Percentiles rank a stretch among this genome's conserved stretches.
Conservation (phyloP, 2,888 invertebrate species). For the Xestia c-nigrum region DNA sequence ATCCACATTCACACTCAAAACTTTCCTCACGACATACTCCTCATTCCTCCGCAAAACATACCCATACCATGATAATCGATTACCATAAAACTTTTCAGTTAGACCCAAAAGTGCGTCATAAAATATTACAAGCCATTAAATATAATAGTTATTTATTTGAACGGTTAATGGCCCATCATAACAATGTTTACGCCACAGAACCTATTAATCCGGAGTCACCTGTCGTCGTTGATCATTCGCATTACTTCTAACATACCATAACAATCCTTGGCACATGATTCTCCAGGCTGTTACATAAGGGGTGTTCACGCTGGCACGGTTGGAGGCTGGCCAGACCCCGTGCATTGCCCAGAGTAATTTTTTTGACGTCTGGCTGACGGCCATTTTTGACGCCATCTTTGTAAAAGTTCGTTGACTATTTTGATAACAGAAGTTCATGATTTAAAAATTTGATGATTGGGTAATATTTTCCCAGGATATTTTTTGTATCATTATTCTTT, state of each 20-base stretch:
- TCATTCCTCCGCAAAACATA: background rate
- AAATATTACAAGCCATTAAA: slow-evolving; percentile 30
- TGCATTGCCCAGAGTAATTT: slow-evolving; percentile 77
- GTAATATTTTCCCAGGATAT: background rate
- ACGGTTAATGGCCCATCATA: slow-evolving; percentile 48
- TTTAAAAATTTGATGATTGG: background rate
- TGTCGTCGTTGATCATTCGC: slow-evolving; percentile 70
- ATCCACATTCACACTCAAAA: background rate
- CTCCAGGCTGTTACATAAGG: slow-evolving; percentile 70
- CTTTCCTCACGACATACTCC: background rate
- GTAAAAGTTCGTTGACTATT: slow-evolving; percentile 77
- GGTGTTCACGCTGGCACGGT: slow-evolving; percentile 76
- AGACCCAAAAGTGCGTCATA: background rate
- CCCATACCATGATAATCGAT: background rate
- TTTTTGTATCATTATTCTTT: background rate
- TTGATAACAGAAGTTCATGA: slow-evolving; percentile 21
- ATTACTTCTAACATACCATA: slow-evolving; percentile 60
- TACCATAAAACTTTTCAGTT: background rate
- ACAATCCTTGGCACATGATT: slow-evolving; percentile 69
- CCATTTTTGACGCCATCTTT: slow-evolving; percentile 76
- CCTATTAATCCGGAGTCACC: slow-evolving; percentile 67
- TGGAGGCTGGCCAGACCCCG: slow-evolving; percentile 80
- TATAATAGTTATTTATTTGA: slow-evolving; percentile 47
- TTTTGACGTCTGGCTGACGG: slow-evolving; percentile 80
- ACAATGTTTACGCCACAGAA: slow-evolving; percentile 41